Evolutionary conservation across 2,113 vertebrate species (phyloP).

Genomic region (Catharus fuscescens): DNA sequence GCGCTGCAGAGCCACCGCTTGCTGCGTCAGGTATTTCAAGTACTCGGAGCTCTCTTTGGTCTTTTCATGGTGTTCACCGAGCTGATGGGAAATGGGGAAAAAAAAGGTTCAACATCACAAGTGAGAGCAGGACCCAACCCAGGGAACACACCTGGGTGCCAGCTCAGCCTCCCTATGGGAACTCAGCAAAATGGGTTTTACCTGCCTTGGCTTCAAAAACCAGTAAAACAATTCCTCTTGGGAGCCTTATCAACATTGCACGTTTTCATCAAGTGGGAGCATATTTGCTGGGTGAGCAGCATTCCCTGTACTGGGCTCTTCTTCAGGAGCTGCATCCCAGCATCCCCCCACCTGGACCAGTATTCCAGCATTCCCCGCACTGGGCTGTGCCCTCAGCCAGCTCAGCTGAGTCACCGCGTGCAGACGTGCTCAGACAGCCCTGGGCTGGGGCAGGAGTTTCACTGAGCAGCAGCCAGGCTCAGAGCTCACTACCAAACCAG

Average conservation of each 20-base stretch:
- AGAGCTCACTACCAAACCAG: background rate
- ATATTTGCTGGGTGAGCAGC: background rate
- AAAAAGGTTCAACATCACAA: too few species aligned
- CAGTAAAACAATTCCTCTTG: background rate
- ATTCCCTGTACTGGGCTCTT: background rate
- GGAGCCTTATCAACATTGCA: background rate
- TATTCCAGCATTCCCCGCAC: background rate
- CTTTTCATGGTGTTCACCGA: constrained; percentile 96
- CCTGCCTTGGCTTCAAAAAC: background rate
- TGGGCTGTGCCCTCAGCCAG: background rate
- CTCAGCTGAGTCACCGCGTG: background rate
- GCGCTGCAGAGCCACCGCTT: constrained; percentile 96
- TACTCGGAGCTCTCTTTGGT: constrained; percentile 99
- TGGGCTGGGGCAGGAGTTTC: background rate
- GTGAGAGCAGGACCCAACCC: background rate
- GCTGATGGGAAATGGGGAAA: constrained; percentile 66
- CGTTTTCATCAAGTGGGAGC: background rate
- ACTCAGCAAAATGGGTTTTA: background rate
- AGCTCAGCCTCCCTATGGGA: background rate
- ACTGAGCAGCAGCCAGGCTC: background rate
- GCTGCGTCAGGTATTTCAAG: constrained; percentile 97
- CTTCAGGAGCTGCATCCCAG: background rate
- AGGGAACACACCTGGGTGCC: background rate
- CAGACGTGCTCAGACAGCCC: background rate
- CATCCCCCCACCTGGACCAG: background rate